A percentile compares a stretch with the other conserved stretches of the same genome.
Conservation (phyloP, 2,113 vertebrate species). For the Apaloderma vittatum region DNA sequence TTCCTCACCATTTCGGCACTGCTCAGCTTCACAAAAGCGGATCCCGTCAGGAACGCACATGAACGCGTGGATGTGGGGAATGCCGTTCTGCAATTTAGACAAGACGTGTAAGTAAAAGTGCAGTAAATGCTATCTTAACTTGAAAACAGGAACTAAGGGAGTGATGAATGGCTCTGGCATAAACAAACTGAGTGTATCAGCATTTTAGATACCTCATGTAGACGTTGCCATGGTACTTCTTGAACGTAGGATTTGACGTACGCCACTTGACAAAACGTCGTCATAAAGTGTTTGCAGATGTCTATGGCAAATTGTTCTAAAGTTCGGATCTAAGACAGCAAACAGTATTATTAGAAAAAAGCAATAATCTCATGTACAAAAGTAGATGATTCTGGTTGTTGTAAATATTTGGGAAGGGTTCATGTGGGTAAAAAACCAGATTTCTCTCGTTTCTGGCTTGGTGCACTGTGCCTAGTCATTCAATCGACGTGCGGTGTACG, state of each 20-base stretch:
- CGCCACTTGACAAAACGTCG: constrained; percentile 86
- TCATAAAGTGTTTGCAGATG: constrained; percentile 88
- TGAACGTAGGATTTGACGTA: constrained; percentile 84
- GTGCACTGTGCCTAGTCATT: neutral
- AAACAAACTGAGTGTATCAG: neutral
- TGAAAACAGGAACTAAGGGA: neutral
- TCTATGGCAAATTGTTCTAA: constrained; percentile 89
- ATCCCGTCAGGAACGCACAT: constrained; percentile 82
- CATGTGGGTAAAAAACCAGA: neutral
- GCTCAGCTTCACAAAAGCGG: constrained; percentile 89
- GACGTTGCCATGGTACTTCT: constrained; percentile 87
- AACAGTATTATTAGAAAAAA: constrained; percentile 21
- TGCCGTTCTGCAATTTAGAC: constrained; percentile 79
- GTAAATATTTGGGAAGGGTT: neutral
- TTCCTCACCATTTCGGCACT: constrained; percentile 82
- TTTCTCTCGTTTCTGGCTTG: neutral
- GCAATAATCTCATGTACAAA: neutral
- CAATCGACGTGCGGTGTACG: neutral
- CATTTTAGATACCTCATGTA: constrained; percentile 83
- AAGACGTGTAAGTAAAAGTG: neutral
- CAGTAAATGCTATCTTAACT: neutral
- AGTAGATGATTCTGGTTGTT: neutral
- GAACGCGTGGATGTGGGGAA: constrained; percentile 86
- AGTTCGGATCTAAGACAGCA: constrained; percentile 79
- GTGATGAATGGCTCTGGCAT: neutral